A percentile compares a stretch with the other conserved stretches of the same genome.
phyloP scores from a whole-genome alignment of 2,113 vertebrate genomes.

The Copsychus sechellarum region DNA sequence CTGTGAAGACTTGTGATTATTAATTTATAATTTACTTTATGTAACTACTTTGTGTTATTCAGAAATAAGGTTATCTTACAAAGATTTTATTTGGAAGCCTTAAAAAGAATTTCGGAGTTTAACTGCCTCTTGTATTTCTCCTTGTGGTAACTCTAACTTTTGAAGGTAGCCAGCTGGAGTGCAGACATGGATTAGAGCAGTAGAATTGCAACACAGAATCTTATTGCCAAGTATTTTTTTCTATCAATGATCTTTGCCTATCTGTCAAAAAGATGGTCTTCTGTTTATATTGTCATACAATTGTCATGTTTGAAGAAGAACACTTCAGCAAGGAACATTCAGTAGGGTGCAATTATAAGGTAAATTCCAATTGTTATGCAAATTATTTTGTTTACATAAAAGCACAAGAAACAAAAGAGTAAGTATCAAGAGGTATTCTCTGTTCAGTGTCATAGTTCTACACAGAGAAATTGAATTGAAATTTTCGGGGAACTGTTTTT shows the following conservation, averaged over 20 bases:
- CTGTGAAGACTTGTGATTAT: neutral
- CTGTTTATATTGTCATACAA: neutral
- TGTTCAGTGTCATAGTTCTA: neutral
- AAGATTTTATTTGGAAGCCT: neutral
- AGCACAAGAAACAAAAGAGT: neutral
- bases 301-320: neutral
- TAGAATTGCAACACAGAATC: neutral
- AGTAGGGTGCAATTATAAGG: neutral
- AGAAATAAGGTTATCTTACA: neutral
- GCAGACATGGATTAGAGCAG: neutral
- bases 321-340: neutral
- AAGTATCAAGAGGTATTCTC: neutral
- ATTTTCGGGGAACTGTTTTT: neutral
- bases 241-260: neutral
- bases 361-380: neutral
- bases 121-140: neutral
- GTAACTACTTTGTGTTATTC: neutral
- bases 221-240: neutral
- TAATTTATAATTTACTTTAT: slow-evolving; percentile 32
- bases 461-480: neutral
- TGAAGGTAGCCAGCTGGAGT: neutral
- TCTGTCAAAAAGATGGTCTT: neutral
- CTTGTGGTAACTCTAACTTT: neutral
- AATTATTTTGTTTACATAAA: neutral
- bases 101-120: neutral